These are phyloP conservation scores for Catharus fuscescens DNA, from an alignment of 2,113 vertebrate genomes.

Conservation along the genomic window DNA sequence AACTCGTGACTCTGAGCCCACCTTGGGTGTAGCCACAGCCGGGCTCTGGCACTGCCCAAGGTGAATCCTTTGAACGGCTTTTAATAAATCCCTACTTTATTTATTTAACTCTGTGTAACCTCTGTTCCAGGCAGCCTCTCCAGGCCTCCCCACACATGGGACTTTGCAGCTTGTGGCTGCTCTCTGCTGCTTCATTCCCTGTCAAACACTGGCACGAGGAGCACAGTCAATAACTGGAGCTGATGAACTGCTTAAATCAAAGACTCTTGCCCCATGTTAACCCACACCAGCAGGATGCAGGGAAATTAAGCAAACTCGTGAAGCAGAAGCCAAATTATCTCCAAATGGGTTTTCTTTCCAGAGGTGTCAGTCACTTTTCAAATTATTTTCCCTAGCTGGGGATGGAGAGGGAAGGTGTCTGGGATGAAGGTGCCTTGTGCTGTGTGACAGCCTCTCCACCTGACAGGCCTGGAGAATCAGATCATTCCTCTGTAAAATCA, in stretches of 20 bases:
- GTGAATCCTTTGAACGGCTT: neutral
- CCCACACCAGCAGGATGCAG: neutral
- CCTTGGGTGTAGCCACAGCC: neutral
- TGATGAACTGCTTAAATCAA: neutral
- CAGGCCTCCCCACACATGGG: rapidly evolving
- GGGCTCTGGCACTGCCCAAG: neutral
- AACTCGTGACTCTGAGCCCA: rapidly evolving
- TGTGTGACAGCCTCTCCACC: neutral
- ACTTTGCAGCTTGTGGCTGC: neutral
- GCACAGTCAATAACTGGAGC: neutral
- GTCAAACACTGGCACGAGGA: neutral
- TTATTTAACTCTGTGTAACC: neutral
- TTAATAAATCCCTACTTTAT: neutral
- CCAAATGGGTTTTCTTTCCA: neutral
- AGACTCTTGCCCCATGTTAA: neutral
- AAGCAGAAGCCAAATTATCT: neutral
- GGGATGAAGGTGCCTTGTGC: constrained; percentile 16
- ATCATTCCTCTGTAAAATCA: neutral
- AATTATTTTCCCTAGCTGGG: neutral
- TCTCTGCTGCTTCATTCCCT: rapidly evolving
- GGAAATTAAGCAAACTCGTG: neutral
- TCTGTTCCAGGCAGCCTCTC: neutral
- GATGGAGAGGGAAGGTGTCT: neutral
- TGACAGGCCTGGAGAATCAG: neutral
- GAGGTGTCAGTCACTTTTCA: constrained; percentile 8